Evolutionary conservation across 2,113 vertebrate species (phyloP).

Genomic region (Eolophus roseicapilla): DNA sequence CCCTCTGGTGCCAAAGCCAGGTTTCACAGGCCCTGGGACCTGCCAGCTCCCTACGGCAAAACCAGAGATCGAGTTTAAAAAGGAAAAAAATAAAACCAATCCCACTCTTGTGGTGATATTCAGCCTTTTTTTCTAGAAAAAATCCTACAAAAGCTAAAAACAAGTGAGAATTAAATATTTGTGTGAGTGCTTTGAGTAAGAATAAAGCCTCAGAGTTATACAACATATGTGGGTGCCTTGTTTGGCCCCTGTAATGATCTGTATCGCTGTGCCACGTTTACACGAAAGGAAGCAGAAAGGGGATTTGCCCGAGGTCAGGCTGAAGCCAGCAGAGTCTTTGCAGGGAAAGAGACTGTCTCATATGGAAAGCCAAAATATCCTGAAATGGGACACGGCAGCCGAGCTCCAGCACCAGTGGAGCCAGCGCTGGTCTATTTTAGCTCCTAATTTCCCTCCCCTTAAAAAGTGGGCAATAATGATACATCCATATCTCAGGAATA

Average conservation of each 20-base stretch:
- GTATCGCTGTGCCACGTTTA: neutral
- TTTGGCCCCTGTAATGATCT: neutral
- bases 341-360: neutral
- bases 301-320: neutral
- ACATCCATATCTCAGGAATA: neutral
- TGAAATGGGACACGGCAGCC: fast-evolving
- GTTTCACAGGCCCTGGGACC: neutral
- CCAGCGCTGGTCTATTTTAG: neutral
- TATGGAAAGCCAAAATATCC: neutral
- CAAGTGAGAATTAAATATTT: neutral
- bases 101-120: neutral
- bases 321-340: neutral
- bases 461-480: fast-evolving
- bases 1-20: neutral
- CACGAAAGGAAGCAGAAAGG: neutral
- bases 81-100: no score
- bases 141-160: neutral
- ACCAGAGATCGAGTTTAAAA: neutral
- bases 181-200: neutral
- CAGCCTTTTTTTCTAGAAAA: neutral
- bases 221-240: neutral
- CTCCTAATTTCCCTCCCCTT: neutral
- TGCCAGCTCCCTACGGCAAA: neutral
- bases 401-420: neutral
- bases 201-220: neutral